phyloP scores from a whole-genome alignment of 2,888 invertebrate species.

The Trissolcus brochymenae region DNA sequence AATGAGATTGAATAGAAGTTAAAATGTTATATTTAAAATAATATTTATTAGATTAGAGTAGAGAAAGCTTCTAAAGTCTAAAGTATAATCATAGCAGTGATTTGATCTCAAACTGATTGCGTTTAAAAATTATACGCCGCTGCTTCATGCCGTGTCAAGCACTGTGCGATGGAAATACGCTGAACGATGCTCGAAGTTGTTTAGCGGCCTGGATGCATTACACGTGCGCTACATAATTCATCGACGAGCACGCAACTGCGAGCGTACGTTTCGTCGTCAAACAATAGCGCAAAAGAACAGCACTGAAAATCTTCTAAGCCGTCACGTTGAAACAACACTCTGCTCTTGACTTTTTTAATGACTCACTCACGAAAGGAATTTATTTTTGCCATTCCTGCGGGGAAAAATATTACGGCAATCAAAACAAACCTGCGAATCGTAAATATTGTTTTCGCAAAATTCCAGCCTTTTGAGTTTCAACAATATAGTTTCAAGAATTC shows the following conservation, averaged over 20 bases:
- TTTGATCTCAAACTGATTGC: neutral
- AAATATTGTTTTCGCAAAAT: too few relatives aligned
- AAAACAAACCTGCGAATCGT: too few relatives aligned
- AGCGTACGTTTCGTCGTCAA: conserved; percentile 14
- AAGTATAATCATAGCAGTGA: too few relatives aligned
- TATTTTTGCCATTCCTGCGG: too few relatives aligned
- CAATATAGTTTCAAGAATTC: too few relatives aligned
- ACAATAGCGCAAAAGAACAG: conserved; percentile 29
- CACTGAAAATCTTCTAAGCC: conserved; percentile 17
- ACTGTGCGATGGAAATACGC: conserved; percentile 32
- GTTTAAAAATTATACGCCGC: conserved; percentile 28
- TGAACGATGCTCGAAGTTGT: conserved; percentile 39
- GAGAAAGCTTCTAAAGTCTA: too few relatives aligned
- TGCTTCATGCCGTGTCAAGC: conserved; percentile 22
- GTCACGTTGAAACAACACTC: conserved; percentile 18
- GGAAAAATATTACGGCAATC: too few relatives aligned
- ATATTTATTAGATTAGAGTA: too few relatives aligned
- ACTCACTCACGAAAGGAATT: neutral
- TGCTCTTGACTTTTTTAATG: conserved; percentile 10
- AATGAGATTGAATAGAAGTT: too few relatives aligned
- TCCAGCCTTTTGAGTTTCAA: too few relatives aligned
- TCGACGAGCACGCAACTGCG: conserved; percentile 23
- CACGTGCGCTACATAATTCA: conserved; percentile 53
- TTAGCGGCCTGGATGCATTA: conserved; percentile 37
- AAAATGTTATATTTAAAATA: too few relatives aligned